These are phyloP conservation scores for Dynastes maya DNA, from an alignment of 2,888 invertebrate genomes.

Conservation along the genomic window DNA sequence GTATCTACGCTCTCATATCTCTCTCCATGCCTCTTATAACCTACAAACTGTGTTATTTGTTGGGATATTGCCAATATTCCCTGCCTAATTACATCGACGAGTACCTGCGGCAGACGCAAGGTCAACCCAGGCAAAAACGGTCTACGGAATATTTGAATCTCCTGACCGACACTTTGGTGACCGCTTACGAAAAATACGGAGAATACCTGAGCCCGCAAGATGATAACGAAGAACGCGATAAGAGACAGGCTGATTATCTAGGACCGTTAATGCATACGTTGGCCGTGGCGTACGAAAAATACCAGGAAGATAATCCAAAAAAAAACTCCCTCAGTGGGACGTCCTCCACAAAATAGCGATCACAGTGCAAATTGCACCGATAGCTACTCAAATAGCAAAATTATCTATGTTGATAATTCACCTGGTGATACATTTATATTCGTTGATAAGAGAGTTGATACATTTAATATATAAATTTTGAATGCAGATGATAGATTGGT, in stretches of 20 bases:
- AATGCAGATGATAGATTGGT: slow-evolving; percentile 24
- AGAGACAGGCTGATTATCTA: slow-evolving; percentile 64
- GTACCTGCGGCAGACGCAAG: slow-evolving; percentile 40
- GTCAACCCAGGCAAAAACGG: slow-evolving; percentile 28
- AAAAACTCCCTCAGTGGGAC: slow-evolving; percentile 65
- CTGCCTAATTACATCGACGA: slow-evolving; percentile 63
- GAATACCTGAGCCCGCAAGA: slow-evolving; percentile 44
- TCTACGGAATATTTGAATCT: slow-evolving; percentile 23
- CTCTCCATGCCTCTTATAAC: slow-evolving; percentile 63
- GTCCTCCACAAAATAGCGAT: slow-evolving; percentile 64
- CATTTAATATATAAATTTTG: slow-evolving; percentile 52
- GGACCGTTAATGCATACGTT: slow-evolving; percentile 65
- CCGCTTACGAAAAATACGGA: slow-evolving; percentile 65
- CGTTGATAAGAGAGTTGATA: slow-evolving; percentile 52
- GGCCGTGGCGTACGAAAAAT: slow-evolving; percentile 65
- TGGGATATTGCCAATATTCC: slow-evolving; percentile 64
- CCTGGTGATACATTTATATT: slow-evolving; percentile 57
- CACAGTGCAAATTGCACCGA: slow-evolving; percentile 63
- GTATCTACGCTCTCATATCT: slow-evolving; percentile 59
- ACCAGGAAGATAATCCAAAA: slow-evolving; percentile 58
- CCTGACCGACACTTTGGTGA: slow-evolving; percentile 63
- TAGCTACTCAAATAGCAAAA: slow-evolving; percentile 62
- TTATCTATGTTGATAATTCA: slow-evolving; percentile 61
- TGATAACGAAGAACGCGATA: slow-evolving; percentile 12
- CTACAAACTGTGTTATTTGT: slow-evolving; percentile 65